These are phyloP conservation scores for Cyclargus thomasi DNA, from an alignment of 1,140 invertebrate species.

Conservation along the genomic window DNA sequence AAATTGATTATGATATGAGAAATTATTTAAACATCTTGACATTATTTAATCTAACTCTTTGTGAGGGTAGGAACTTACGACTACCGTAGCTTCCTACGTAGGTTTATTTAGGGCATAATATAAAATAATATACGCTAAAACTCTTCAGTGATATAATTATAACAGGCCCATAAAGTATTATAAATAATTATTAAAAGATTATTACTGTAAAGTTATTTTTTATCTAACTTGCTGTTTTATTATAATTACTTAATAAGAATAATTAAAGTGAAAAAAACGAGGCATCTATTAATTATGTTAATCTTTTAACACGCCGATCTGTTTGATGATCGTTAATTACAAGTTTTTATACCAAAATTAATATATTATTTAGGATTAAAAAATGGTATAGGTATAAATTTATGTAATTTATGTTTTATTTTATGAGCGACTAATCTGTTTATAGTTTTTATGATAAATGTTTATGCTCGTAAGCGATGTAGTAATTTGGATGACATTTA, in stretches of 20 bases:
- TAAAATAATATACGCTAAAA: too few relatives aligned
- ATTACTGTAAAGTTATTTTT: too few relatives aligned
- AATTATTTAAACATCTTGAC: too few relatives aligned
- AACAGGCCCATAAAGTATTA: too few relatives aligned
- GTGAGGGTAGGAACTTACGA: too few relatives aligned
- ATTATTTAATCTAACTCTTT: too few relatives aligned
- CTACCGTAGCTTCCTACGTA: too few relatives aligned
- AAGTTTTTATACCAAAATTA: constrained; percentile 4
- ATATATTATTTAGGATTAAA: constrained; percentile 43
- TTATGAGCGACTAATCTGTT: constrained; percentile 55
- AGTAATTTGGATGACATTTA: constrained; percentile 22
- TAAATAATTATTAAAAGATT: too few relatives aligned
- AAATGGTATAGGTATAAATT: constrained; percentile 62
- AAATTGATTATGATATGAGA: too few relatives aligned
- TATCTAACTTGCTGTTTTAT: not conserved
- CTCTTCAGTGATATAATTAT: too few relatives aligned
- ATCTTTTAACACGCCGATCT: not conserved
- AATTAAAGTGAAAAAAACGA: not conserved
- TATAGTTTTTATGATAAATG: constrained; percentile 25
- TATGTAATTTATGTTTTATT: constrained; percentile 58
- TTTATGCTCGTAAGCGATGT: constrained; percentile 9
- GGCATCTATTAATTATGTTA: not conserved
- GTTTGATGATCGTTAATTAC: not conserved
- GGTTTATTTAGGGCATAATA: too few relatives aligned
- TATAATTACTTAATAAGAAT: not conserved